Base-by-base conservation (phyloP, 2,797 vertebrate genomes). In the Mareca strepera region DNA sequence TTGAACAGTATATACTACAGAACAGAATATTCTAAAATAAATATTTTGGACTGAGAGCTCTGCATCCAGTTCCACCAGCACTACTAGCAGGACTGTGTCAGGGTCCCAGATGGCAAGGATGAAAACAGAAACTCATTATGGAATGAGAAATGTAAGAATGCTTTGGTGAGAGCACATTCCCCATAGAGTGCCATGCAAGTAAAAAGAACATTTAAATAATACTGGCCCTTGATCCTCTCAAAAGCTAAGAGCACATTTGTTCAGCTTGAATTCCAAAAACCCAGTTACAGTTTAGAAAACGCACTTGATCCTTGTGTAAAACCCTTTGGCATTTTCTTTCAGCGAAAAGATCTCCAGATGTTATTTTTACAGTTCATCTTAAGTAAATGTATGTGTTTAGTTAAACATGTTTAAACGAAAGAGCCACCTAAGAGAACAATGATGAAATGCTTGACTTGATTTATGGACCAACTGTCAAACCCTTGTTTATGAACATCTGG, bases 111-210 rank as follows among this genome's bases (percentile, higher is more conserved):
- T 74, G 94, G 78, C 83, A 80, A 74, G 78, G 88, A 82, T 96
- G 90, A 74, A 95, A 92, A 94, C 95, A 95, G 86, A 96, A 80
- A 77, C 81, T 88, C 96, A 82, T 96, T 95, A 96, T 55, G 82
- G 92, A 95, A 87, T 67, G 84, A 77, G 93, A 96, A 92, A 92
- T 69, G 25, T 90, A 86, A 95, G 96, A 94, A 82, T 18, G 22
- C 86, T 89, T 74, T 37, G 52, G 85, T 75, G 66, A 80, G 82
- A 94, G 78, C 43, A 70, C 73, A 33, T 60, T 92, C 85, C 83
- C 92, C 39, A 35, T 59, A 92, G 90, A 96, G 58, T 29, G 29
- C 33, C 52, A 68, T 1, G 4, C 41, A 94, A 96, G 93, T 66
- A 92, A 95, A 96, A 94, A 90, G 90, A 82, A 68, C 62, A 70